Percentiles rank a stretch among this genome's conserved stretches.
These are phyloP conservation scores for Lasioglossum baleicum DNA, from an alignment of 1,140 invertebrate genomes.

Conservation along the genomic window DNA sequence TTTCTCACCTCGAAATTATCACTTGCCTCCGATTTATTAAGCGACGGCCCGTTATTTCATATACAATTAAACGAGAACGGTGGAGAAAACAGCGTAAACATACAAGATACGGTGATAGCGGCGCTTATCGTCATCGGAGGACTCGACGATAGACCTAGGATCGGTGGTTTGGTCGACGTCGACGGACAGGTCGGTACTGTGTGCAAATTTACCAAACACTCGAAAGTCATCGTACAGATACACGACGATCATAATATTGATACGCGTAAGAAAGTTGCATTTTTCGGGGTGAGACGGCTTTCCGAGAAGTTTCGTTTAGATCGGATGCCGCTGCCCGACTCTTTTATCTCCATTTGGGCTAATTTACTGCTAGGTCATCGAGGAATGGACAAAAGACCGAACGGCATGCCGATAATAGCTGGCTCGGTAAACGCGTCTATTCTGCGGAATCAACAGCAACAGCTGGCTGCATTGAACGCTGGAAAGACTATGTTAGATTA, in stretches of 20 bases:
- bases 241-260: conserved; percentile 77
- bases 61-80: conserved; percentile 81
- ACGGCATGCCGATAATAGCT: conserved; percentile 76
- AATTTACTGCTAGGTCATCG: conserved; percentile 81
- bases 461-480: conserved; percentile 86
- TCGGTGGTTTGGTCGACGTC: conserved; percentile 83
- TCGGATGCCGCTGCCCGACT: conserved; percentile 84
- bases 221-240: conserved; percentile 85
- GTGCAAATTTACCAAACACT: conserved; percentile 83
- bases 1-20: conserved; percentile 86
- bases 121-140: conserved; percentile 92
- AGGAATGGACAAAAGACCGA: conserved; percentile 74
- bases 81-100: conserved; percentile 74
- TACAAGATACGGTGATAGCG: conserved; percentile 84
- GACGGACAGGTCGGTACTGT: conserved; percentile 83
- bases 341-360: conserved; percentile 85
- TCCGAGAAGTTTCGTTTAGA: conserved; percentile 84
- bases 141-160: conserved; percentile 88
- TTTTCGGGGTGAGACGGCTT: conserved; percentile 80
- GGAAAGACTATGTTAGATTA: conserved; percentile 84
- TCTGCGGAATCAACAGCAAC: conserved; percentile 86
- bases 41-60: conserved; percentile 80
- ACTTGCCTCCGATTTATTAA: conserved; percentile 83
- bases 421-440: conserved; percentile 82
- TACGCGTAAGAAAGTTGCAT: conserved; percentile 74